A percentile compares a stretch with the other conserved stretches of the same genome.
Evolutionary conservation across 1,140 invertebrate species (phyloP).

Genomic region (Polyergus mexicanus): DNA sequence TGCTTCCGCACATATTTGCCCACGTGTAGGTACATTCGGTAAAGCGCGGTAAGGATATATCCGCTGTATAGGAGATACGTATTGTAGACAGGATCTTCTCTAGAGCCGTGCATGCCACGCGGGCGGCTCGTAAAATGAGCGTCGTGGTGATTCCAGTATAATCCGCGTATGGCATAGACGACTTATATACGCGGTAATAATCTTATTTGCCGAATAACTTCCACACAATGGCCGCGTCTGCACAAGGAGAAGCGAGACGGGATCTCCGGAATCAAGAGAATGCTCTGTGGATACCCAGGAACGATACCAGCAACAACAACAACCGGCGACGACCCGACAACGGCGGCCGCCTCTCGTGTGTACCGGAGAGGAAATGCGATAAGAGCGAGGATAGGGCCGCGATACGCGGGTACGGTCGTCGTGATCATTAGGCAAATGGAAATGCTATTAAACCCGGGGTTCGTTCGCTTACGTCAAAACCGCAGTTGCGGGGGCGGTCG

Average conservation of each 20-base stretch:
- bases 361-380: slow-evolving; percentile 85
- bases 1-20: slow-evolving; percentile 76
- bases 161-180: slow-evolving; percentile 77
- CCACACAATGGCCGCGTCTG: slow-evolving; percentile 72
- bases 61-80: neutral
- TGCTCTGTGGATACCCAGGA: slow-evolving; percentile 57
- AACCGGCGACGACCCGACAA: slow-evolving; percentile 71
- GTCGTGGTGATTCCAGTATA: slow-evolving; percentile 57
- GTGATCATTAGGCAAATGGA: slow-evolving; percentile 85
- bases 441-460: slow-evolving; percentile 78
- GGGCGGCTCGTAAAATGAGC: slow-evolving; percentile 55
- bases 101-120: neutral
- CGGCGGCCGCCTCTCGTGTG: slow-evolving; percentile 74
- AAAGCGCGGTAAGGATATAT: slow-evolving; percentile 20
- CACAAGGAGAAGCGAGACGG: slow-evolving; percentile 33
- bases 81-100: slow-evolving; percentile 31
- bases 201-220: slow-evolving; percentile 84
- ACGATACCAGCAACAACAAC: slow-evolving; percentile 74
- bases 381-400: slow-evolving; percentile 76
- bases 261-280: slow-evolving; percentile 64
- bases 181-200: slow-evolving; percentile 85
- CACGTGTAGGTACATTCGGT: slow-evolving; percentile 69
- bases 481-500: slow-evolving; percentile 73
- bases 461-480: slow-evolving; percentile 79
- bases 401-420: slow-evolving; percentile 74